These are phyloP conservation scores for Orussus abietinus DNA, from an alignment of 1,140 invertebrate genomes.

Conservation along the genomic window DNA sequence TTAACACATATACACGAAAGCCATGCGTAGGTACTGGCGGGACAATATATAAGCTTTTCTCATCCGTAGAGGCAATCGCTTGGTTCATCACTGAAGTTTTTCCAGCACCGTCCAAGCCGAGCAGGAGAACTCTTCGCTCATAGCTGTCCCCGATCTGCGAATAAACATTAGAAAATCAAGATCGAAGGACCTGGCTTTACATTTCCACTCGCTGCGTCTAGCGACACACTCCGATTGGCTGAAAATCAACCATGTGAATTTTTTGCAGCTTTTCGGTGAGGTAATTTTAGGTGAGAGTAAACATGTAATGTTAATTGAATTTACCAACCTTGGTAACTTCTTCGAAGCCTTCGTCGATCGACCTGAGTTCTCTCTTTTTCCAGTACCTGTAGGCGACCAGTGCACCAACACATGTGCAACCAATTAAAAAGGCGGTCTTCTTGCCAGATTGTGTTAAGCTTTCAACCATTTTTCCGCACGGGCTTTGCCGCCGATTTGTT, in stretches of 20 bases:
- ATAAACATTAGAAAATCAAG: constrained; percentile 13
- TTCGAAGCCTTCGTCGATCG: constrained; percentile 51
- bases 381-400: constrained; percentile 48
- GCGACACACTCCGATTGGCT: background rate
- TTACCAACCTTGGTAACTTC: constrained; percentile 47
- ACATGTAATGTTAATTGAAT: background rate
- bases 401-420: constrained; percentile 45
- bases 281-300: constrained; percentile 1
- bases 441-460: constrained; percentile 21
- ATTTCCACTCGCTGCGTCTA: background rate
- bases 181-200: constrained; percentile 13
- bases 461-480: constrained; percentile 18
- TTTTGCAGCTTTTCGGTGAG: too few species aligned
- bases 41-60: constrained; percentile 22
- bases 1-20: constrained; percentile 42
- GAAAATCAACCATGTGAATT: constrained; percentile 7
- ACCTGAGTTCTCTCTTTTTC: constrained; percentile 43
- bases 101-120: constrained; percentile 48
- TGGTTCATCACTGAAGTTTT: constrained; percentile 49
- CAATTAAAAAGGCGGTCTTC: constrained; percentile 32
- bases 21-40: constrained; percentile 38
- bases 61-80: constrained; percentile 28
- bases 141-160: constrained; percentile 45
- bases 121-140: constrained; percentile 42
- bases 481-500: too few species aligned